Percentiles rank a stretch among this genome's conserved stretches.
Conservation (phyloP, 2,797 vertebrate genomes). For the Poecilia picta region DNA sequence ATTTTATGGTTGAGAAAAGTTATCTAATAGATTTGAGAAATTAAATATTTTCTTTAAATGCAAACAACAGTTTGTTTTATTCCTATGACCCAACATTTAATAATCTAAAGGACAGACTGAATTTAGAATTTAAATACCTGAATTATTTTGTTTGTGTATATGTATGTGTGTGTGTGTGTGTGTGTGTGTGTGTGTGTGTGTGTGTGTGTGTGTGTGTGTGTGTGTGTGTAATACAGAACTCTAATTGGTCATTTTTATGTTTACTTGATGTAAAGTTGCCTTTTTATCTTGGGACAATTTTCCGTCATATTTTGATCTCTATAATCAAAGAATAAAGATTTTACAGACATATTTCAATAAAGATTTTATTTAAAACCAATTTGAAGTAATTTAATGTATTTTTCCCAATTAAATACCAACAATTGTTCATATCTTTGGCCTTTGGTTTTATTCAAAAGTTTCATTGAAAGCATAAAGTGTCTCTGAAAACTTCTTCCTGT, state of each 20-base stretch:
- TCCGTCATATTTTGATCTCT: not conserved
- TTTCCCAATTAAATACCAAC: not conserved
- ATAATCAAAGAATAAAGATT: not conserved
- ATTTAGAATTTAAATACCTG: not conserved
- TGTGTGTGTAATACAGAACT: not conserved
- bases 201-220: not conserved
- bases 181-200: too few relatives aligned
- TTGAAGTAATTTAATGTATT: not conserved
- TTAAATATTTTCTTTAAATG: not conserved
- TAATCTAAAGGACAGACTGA: not conserved
- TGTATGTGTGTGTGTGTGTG: not conserved
- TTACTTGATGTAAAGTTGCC: not conserved
- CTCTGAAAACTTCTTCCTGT: not conserved
- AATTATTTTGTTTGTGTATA: not conserved
- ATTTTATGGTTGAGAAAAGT: not conserved
- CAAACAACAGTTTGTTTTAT: not conserved
- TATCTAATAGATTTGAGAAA: not conserved
- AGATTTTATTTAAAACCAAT: not conserved
- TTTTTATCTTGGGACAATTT: not conserved
- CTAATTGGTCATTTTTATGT: not conserved
- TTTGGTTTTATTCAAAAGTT: not conserved
- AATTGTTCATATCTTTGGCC: not conserved
- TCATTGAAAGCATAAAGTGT: not conserved
- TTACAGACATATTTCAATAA: too few relatives aligned
- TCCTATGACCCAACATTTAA: not conserved